A percentile compares a stretch with the other conserved stretches of the same genome.
Conservation (phyloP, 2,888 invertebrate species). For the Drosophila lutescens region DNA sequence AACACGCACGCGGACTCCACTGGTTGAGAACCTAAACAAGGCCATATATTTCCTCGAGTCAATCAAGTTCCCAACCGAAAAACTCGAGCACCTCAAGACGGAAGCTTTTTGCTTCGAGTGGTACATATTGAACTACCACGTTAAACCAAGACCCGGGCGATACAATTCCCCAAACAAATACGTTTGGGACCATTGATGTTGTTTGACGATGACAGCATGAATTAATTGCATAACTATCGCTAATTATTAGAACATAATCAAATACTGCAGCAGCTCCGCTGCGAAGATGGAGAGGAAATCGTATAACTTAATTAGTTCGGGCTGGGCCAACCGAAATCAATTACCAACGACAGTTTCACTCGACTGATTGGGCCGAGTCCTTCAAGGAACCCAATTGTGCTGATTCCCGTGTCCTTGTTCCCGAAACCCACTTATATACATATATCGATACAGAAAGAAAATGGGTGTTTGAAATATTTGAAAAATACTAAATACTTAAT, state of each 20-base stretch:
- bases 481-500: too few relatives aligned
- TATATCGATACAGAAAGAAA: background rate
- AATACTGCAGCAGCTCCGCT: slow-evolving; percentile 27
- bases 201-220: slow-evolving; percentile 14
- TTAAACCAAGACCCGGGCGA: slow-evolving; percentile 2
- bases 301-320: slow-evolving; percentile 64
- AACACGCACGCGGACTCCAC: slow-evolving; percentile 51
- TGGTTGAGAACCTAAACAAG: rapidly evolving
- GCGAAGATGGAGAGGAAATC: slow-evolving; percentile 53
- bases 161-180: slow-evolving; percentile 47
- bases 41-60: background rate
- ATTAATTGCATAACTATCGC: slow-evolving; percentile 58
- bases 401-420: slow-evolving; percentile 33
- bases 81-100: slow-evolving; percentile 26
- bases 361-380: slow-evolving; percentile 42
- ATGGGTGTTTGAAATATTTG: too few relatives aligned
- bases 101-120: slow-evolving; percentile 65
- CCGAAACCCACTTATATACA: slow-evolving; percentile 7
- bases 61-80: background rate
- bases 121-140: slow-evolving; percentile 53
- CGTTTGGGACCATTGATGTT: slow-evolving; percentile 1
- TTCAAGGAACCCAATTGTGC: slow-evolving; percentile 24
- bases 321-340: slow-evolving; percentile 59
- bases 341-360: slow-evolving; percentile 49
- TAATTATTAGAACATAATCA: slow-evolving; percentile 60